phyloP scores from a whole-genome alignment of 2,888 invertebrate species.

The Axea sp. region DNA sequence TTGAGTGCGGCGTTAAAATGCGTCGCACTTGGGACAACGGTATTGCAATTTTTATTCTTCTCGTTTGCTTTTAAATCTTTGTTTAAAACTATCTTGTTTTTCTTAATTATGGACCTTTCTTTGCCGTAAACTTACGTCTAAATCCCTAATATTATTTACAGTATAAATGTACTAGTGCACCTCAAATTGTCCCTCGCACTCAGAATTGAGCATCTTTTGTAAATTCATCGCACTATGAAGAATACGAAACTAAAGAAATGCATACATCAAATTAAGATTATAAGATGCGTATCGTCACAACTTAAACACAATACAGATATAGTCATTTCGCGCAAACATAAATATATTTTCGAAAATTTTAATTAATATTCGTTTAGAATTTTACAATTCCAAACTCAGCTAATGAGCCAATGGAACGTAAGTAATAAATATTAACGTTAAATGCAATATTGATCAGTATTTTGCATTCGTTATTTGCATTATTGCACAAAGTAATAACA shows the following conservation, averaged over 20 bases:
- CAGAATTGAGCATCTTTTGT: slow-evolving; percentile 61
- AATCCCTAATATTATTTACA: slow-evolving; percentile 62
- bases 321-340: slow-evolving; percentile 36
- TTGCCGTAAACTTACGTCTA: slow-evolving; percentile 40
- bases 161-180: slow-evolving; percentile 64
- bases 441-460: slow-evolving; percentile 22
- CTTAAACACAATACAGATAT: slow-evolving; percentile 38
- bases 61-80: slow-evolving; percentile 4
- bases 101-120: too few relatives aligned
- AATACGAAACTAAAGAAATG: slow-evolving; percentile 35
- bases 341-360: slow-evolving; percentile 30
- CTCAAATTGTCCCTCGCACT: slow-evolving; percentile 58
- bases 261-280: slow-evolving; percentile 35
- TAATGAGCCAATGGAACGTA: slow-evolving; percentile 70
- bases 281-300: slow-evolving; percentile 23
- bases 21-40: slow-evolving; percentile 42
- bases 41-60: slow-evolving; percentile 17
- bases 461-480: slow-evolving; percentile 18
- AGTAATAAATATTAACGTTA: slow-evolving; percentile 25
- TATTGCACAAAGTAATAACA: slow-evolving; percentile 54
- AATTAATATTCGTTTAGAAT: slow-evolving; percentile 29
- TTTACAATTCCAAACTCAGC: slow-evolving; percentile 63
- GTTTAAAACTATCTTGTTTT: too few relatives aligned
- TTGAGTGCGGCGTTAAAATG: slow-evolving; percentile 54
- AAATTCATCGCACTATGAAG: slow-evolving; percentile 16